A percentile compares a stretch with the other conserved stretches of the same genome.
Evolutionary conservation across 2,888 invertebrate species (phyloP).

Genomic region (Patella depressa): DNA sequence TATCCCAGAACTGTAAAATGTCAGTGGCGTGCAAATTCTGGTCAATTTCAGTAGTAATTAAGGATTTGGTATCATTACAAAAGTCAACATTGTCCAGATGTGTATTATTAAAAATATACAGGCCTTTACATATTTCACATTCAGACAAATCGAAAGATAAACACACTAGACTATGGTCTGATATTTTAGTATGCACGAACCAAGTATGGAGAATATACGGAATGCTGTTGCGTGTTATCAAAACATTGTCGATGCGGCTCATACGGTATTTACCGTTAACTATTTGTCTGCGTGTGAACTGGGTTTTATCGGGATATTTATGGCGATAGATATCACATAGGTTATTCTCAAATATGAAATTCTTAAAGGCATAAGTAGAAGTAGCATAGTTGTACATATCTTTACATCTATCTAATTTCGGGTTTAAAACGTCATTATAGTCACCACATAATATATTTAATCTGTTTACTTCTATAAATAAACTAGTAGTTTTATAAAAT

Average conservation of each 20-base stretch:
- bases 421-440: neutral
- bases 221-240: too few species aligned
- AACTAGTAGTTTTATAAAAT: slow-evolving; percentile 8
- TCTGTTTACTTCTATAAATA: neutral
- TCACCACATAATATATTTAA: neutral
- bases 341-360: too few species aligned
- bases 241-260: too few species aligned
- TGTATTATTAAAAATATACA: slow-evolving; percentile 24
- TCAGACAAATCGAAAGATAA: slow-evolving; percentile 11
- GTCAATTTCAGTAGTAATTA: too few species aligned
- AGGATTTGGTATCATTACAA: neutral
- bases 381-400: neutral
- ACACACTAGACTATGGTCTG: neutral
- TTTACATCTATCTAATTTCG: neutral
- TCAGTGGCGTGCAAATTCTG: too few species aligned
- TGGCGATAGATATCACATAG: too few species aligned
- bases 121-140: slow-evolving; percentile 24
- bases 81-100: slow-evolving; percentile 15
- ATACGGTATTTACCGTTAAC: too few species aligned
- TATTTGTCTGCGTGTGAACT: too few species aligned
- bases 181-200: neutral
- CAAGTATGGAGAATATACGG: too few species aligned
- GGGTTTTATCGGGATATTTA: too few species aligned
- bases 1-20: neutral
- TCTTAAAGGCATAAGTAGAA: neutral